Base-by-base conservation (phyloP, 35 echinoderm and acorn worm species). In the Holothuria glaberrima region DNA sequence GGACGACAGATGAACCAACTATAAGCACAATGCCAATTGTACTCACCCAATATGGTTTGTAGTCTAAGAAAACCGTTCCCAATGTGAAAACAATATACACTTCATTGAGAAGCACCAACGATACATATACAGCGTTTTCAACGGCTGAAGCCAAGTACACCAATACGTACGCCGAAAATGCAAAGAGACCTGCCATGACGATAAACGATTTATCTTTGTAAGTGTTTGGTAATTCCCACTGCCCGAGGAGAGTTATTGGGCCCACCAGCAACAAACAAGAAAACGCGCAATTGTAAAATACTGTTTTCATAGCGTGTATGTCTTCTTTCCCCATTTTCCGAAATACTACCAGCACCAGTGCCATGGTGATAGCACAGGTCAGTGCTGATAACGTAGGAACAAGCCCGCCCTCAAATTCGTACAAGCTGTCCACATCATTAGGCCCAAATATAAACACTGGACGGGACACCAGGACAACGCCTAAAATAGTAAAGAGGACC, bases 101-200 rank as follows among this genome's bases (percentile, higher is more conserved):
- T 10, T 84, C 80, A 52, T 84, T 84, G 6, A 84, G 57, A 12
- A 30, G 27, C 10, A 84, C 34, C 24, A 84, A 30, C 10, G 80
- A 84, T 19, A 84, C 80, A 12, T 84, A 84, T 20, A 84, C 57
- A 9, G 80, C 57, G 46, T 84, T 31, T 61, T 84, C 80, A 17
- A 84, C 16, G 29, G 30, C 17, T 38, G 58, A 33, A 7, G 80
- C 80, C 14, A 58, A 63, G 4, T 48, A 12, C 13, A 48, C 19
- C 22, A 57, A 48, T 6, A 61, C 54, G 46, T 61, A 84, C 14
- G 22, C 80, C 5, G 30, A 22, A 63, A 58, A 84, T 16, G 46
- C 52, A 33, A 56, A 21, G 2, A 84, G 4, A 17, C 46, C 80
- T 28, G 80, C 33, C 13, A 61, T 4, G 2, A 36, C 27, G 0